Evolutionary conservation across 2,888 invertebrate species (phyloP).

Genomic region (Drosophila putrida): DNA sequence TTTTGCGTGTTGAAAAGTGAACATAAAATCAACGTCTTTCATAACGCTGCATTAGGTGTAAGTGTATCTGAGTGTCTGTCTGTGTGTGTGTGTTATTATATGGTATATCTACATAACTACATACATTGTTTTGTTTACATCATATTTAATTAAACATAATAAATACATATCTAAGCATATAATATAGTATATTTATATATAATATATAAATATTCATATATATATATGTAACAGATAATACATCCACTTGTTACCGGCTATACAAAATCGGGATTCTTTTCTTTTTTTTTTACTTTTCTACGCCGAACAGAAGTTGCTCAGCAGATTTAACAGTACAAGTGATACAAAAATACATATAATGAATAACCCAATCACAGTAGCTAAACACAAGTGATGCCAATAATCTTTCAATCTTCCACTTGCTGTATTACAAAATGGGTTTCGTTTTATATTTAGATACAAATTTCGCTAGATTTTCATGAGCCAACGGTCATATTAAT

Average conservation of each 20-base stretch:
- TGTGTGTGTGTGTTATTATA: constrained; percentile 15
- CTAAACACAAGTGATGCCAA: constrained; percentile 38
- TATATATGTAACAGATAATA: constrained; percentile 75
- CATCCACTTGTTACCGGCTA: constrained; percentile 59
- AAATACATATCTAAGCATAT: constrained; percentile 70
- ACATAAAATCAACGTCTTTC: constrained; percentile 70
- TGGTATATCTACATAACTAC: constrained; percentile 72
- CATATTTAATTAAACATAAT: constrained; percentile 73
- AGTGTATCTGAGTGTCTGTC: constrained; percentile 34
- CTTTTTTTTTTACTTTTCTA: constrained; percentile 1
- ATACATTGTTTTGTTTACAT: constrained; percentile 65
- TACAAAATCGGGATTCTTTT: constrained; percentile 31
- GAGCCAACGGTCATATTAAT: constrained; percentile 51
- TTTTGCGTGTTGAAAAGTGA: constrained; percentile 66
- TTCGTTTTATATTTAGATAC: constrained; percentile 31
- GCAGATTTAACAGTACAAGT: constrained; percentile 66
- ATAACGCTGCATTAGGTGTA: constrained; percentile 30
- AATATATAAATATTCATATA: constrained; percentile 49
- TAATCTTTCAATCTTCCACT: constrained; percentile 23
- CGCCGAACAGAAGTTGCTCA: constrained; percentile 28
- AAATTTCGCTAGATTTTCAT: constrained; percentile 57
- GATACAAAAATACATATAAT: constrained; percentile 73
- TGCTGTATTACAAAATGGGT: constrained; percentile 37
- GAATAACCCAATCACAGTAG: constrained; percentile 54
- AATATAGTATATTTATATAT: constrained; percentile 41